Evolutionary conservation across 2,797 vertebrate genomes (phyloP), one percentile per base, ranked within the genome.

Genomic region (Melanotaenia pygmaea): DNA sequence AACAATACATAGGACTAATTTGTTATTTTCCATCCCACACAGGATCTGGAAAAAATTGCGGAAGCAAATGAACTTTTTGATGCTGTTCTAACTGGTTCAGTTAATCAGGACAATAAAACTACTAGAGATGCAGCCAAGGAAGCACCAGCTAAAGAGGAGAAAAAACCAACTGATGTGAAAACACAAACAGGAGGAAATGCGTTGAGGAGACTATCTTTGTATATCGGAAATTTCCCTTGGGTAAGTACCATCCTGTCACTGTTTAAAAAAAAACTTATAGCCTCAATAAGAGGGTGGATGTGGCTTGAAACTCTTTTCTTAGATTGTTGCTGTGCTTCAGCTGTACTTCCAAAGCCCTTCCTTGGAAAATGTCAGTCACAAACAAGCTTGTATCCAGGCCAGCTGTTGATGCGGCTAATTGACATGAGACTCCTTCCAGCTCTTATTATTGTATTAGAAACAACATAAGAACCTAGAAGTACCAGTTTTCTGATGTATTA

Each of bases 51-150:
- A 64, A 84, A 77, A 74, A 84, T 89, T 22, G 83, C 94, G 8
- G 97, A 98, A 87, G 96, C 97, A 89, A 96, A 96, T 91, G 97
- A 98, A 80, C 95, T 98, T 50, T 98, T 95, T 80, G 97, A 98
- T 43, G 97, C 96, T 20, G 97, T 98, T 68, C 87, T 98, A 83
- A 96, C 97, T 1, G 96, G 96, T 43, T 90, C 94, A 12, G 91
- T 95, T 32, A 76, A 90, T 73, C 80, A 59, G 43, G 94, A 95
- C 56, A 95, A 89, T 69, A 82, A 70, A 43, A 68, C 45, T n/a
- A 77, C 64, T 63, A 86, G 80, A 65, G 80, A 80, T 84, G 0
- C 90, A 84, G 61, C 56, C 32, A 91, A 89, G 57, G 91, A 92
- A 1, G 89, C 87, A 13, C 78, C 90, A 0, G 75, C 84, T 67